Conservation (phyloP, 2,888 invertebrate species). For the Therioaphis trifolii region DNA sequence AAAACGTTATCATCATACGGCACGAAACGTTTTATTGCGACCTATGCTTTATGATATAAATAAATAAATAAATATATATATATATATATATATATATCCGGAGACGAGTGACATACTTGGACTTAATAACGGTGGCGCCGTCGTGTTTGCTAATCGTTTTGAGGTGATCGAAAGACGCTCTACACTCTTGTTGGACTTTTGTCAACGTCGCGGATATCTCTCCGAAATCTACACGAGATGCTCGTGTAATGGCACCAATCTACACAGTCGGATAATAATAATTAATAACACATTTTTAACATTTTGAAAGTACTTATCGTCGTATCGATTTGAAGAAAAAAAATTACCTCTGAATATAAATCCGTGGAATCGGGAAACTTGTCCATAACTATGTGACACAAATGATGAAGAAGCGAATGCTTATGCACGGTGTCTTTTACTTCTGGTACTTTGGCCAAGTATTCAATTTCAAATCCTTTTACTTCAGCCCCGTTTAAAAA, state of each 20-base stretch:
- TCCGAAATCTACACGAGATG: conserved; percentile 95
- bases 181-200: conserved; percentile 94
- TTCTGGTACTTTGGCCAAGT: conserved; percentile 96
- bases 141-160: conserved; percentile 96
- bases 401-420: conserved; percentile 95
- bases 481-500: conserved; percentile 70
- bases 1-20: too few relatives aligned
- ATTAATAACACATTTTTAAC: too few relatives aligned
- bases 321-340: not conserved
- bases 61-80: too few relatives aligned
- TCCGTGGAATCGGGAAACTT: conserved; percentile 95
- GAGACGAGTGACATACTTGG: conserved; percentile 75
- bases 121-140: conserved; percentile 84
- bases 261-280: conserved; percentile 17
- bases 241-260: conserved; percentile 90
- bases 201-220: conserved; percentile 86
- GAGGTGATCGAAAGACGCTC: conserved; percentile 95
- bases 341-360: conserved; percentile 90
- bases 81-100: too few relatives aligned
- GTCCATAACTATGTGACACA: conserved; percentile 97
- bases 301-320: not conserved
- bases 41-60: too few relatives aligned
- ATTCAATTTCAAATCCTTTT: conserved; percentile 97
- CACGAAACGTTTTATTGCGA: too few relatives aligned
- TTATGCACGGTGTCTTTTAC: conserved; percentile 99